Evolutionary conservation across 2,888 invertebrate genomes (phyloP).

Genomic region (Pteria penguin): DNA sequence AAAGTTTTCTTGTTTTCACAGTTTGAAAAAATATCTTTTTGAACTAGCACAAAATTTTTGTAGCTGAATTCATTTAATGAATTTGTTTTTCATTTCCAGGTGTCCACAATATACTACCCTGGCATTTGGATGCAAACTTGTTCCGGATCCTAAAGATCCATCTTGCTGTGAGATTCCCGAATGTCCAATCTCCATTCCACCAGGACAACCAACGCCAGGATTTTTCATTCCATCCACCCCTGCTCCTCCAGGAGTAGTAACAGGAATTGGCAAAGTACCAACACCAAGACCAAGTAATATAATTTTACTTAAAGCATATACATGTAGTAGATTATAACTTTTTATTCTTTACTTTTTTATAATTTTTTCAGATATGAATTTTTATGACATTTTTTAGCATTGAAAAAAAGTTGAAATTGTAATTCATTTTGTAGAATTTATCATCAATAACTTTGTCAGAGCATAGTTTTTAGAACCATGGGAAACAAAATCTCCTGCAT

Average conservation of each 20-base stretch:
- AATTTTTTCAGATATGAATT: too few species aligned
- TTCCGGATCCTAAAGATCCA: conserved; percentile 65
- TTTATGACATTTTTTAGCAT: too few species aligned
- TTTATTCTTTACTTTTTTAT: too few species aligned
- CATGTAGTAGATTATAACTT: not conserved
- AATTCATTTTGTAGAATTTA: too few species aligned
- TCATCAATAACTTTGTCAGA: too few species aligned
- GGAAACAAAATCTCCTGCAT: too few species aligned
- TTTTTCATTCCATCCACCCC: conserved; percentile 48
- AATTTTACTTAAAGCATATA: not conserved
- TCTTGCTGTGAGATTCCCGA: conserved; percentile 62
- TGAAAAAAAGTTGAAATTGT: too few species aligned
- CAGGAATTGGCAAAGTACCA: conserved; percentile 50
- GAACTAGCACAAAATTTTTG: too few species aligned
- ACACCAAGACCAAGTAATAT: conserved; percentile 26
- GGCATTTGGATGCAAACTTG: conserved; percentile 53
- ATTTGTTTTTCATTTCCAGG: conserved; percentile 50
- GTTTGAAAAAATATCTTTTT: too few species aligned
- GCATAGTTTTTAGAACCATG: too few species aligned
- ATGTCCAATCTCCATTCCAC: conserved; percentile 53
- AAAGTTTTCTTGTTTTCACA: too few species aligned
- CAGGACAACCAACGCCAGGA: conserved; percentile 53
- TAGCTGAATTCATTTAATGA: too few species aligned
- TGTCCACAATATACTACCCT: conserved; percentile 56
- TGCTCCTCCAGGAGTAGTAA: conserved; percentile 53